These are phyloP conservation scores for Halictus quadricinctus DNA, from an alignment of 2,888 invertebrate genomes.

Conservation along the genomic window DNA sequence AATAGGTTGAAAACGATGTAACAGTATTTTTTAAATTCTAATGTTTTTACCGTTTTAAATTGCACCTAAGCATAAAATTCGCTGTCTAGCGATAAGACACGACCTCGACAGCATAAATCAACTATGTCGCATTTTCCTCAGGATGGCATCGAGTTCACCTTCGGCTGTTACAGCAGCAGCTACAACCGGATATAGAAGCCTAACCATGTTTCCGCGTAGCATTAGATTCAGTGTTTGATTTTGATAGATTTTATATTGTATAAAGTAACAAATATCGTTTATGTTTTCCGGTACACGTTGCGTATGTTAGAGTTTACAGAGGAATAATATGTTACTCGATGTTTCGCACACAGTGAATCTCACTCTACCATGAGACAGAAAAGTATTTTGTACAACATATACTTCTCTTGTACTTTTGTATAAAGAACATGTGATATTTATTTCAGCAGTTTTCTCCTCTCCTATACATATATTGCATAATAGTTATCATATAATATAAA, in stretches of 20 bases:
- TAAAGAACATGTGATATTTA: slow-evolving; percentile 31
- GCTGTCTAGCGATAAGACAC: background rate
- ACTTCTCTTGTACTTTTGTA: slow-evolving; percentile 14
- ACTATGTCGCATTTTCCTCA: slow-evolving; percentile 79
- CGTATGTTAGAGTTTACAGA: slow-evolving; percentile 13
- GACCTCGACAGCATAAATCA: background rate
- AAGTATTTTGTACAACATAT: slow-evolving; percentile 14
- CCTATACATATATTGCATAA: background rate
- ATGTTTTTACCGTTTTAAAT: background rate
- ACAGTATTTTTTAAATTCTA: background rate
- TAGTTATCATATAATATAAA: background rate
- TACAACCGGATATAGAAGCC: slow-evolving; percentile 83
- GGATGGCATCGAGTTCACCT: slow-evolving; percentile 86
- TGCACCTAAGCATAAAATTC: background rate
- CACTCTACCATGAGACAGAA: background rate
- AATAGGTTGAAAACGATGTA: background rate
- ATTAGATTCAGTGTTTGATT: background rate
- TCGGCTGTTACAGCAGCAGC: slow-evolving; percentile 85
- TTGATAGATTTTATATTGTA: slow-evolving; percentile 9
- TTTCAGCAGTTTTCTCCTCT: background rate
- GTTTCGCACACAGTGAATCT: background rate
- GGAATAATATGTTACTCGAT: background rate
- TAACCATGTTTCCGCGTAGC: background rate
- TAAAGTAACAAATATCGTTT: slow-evolving; percentile 4
- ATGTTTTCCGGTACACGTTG: background rate